Evolutionary conservation across 2,888 invertebrate species (phyloP).

Genomic region (Halictus quadricinctus): DNA sequence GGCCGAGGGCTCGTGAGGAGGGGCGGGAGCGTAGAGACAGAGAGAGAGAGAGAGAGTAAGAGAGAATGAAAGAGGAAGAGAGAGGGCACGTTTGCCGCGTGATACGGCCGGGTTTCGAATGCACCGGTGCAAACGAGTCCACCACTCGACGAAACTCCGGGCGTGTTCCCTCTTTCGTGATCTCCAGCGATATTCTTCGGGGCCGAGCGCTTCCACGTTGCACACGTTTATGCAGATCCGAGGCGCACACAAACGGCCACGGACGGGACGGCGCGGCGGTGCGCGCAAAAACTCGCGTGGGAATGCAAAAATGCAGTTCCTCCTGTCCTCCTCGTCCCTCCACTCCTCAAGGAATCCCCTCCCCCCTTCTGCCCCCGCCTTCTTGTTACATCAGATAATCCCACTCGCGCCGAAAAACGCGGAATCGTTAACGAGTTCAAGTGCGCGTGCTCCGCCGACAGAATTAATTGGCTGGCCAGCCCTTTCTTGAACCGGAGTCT

Average conservation of each 20-base stretch:
- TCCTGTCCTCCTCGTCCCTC: conserved; percentile 2
- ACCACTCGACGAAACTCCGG: conserved; percentile 66
- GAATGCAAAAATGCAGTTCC: conserved; percentile 55
- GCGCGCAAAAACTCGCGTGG: conserved; percentile 59
- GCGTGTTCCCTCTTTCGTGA: conserved; percentile 65
- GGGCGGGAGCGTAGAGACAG: conserved; percentile 13
- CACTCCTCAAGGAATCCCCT: conserved; percentile 8
- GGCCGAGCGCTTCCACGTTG: conserved; percentile 43
- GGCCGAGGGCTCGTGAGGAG: conserved; percentile 4
- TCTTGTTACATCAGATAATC: conserved; percentile 53
- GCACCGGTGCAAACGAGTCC: conserved; percentile 65
- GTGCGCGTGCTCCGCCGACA: conserved; percentile 25
- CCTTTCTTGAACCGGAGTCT: neutral
- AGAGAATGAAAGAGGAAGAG: conserved; percentile 6
- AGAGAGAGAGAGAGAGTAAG: neutral
- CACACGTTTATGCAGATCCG: conserved; percentile 59
- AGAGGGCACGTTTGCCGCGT: conserved; percentile 15
- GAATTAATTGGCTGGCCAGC: conserved; percentile 33
- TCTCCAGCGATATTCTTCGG: conserved; percentile 66
- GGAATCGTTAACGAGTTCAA: conserved; percentile 53
- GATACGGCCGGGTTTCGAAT: conserved; percentile 63
- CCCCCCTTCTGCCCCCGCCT: neutral
- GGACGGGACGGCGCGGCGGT: conserved; percentile 20
- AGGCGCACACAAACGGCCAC: conserved; percentile 14
- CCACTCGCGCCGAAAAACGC: conserved; percentile 30